Evolutionary conservation across 1,140 invertebrate genomes (phyloP), one percentile per base, ranked within the genome.

Genomic region (Cydia amplana): DNA sequence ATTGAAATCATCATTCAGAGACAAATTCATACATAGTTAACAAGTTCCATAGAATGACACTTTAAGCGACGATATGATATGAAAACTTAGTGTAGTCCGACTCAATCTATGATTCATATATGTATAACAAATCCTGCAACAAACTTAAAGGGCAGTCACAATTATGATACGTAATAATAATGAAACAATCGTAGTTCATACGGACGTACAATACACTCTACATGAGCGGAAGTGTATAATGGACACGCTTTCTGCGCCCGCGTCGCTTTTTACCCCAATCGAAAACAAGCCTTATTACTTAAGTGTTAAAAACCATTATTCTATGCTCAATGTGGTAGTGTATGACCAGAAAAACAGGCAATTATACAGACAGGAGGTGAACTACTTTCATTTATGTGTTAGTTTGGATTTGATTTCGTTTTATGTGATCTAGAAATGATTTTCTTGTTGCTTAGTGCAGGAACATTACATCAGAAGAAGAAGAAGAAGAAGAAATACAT

Each of bases 291-390:
- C 36, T 18, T 70, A 60, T 23, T 23, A 12, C 55, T 20, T 1
- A 36, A 18, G 12, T 16, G 6, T n/a, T 36, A 70, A 18, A 28
- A 10, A 18, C n/a, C 6, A 70, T 36, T 43, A 18, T 70, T 7
- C 14, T 14, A 1, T 70, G 28, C 1, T 2, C 0, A 18, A 1
- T n/a, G 32, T n/a, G 9, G 65, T 70, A 36, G 80, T 84, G 81
- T 82, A 86, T 83, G 77, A 81, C 82, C 83, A 85, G 87, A 89
- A 89, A 84, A 88, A 87, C 86, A 80, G 87, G 88, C 88, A 88
- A 87, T 87, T 88, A 87, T 87, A 85, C 87, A 85, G 83, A 86
- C 77, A 78, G 86, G 87, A 84, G 87, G 55, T 73, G 75, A 40
- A 82, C 84, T 85, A 87, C 88, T 90, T 88, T 88, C 87, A 82